Base-by-base conservation (phyloP, 2,113 vertebrate species). In the Eonycteris spelaea region DNA sequence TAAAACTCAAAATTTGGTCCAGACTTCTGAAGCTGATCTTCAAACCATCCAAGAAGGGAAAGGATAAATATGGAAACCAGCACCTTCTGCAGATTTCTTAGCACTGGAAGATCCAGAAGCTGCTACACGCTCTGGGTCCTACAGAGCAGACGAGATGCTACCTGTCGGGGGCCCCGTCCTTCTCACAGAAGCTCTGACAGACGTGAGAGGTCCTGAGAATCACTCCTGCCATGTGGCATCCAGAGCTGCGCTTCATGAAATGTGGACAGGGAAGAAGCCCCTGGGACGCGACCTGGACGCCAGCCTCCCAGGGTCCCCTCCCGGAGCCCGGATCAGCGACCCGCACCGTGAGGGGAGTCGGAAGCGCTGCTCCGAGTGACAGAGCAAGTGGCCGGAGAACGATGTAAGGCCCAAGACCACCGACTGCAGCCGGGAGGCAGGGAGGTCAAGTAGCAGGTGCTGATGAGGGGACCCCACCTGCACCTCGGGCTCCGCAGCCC, bases 11-110 rank as follows among this genome's bases (percentile, higher is more conserved):
- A 94, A 90, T 86, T 38, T 95, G 85, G 79, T 33, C 80, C 85
- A 87, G 83, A 94, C 87, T 80, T 95, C 43, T 90, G 71, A 96
- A 93, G 94, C 59, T 73, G 70, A 95, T 90, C 83, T 94, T 90
- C 87, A 93, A 80, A 61, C 51, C 51, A 82, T n/a, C 85, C 86
- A 94, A 57, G 65, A 94, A 96, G 83, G 70, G 38, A 83, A 65
- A 79, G 18, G 38, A 90, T 86, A 89, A 93, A 75, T 10, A 86
- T 55, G 75, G 83, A 89, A 92, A 67, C 55, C 91, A 93, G 95
- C 4, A 13, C 82, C 79, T 82, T 93, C 33, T 30, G 15, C 4
- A 40, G 71, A 65, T 40, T 38, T 82, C 48, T 92, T 75, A 79
- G 48, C 13, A n/a, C 8, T 19, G 16, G 80, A 77, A 95, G 87